phyloP scores from a whole-genome alignment of 2,797 vertebrate genomes.

The Synanceia verrucosa region DNA sequence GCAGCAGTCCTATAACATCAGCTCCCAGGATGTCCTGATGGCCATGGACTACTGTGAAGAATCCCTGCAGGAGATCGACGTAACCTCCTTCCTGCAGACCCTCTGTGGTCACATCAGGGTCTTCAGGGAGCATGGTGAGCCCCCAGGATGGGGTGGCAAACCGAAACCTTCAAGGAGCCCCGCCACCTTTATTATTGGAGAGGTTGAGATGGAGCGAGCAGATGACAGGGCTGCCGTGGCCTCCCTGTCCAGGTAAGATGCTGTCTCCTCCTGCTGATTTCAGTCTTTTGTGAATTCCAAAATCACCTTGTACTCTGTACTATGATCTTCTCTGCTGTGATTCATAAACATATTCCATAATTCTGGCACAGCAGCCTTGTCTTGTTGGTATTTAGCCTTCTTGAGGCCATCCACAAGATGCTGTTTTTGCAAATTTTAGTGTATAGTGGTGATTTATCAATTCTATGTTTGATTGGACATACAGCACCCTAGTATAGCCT shows the following conservation, averaged over 20 bases:
- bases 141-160: background rate
- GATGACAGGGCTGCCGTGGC: constrained; percentile 72
- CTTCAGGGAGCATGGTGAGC: constrained; percentile 77
- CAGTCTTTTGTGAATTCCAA: too few species aligned
- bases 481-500: too few species aligned
- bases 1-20: constrained; percentile 90
- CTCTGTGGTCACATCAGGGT: constrained; percentile 91
- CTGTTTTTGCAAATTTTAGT: too few species aligned
- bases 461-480: too few species aligned
- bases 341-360: too few species aligned
- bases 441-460: too few species aligned
- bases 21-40: constrained; percentile 91
- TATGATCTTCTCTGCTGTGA: too few species aligned
- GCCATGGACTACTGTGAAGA: constrained; percentile 98
- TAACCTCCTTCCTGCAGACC: constrained; percentile 92
- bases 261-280: too few species aligned
- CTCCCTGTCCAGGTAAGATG: constrained; percentile 89
- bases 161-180: constrained; percentile 25
- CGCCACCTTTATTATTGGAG: constrained; percentile 85
- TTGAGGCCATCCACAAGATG: too few species aligned
- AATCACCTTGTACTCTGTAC: too few species aligned
- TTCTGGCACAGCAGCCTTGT: too few species aligned
- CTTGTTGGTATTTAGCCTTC: too few species aligned
- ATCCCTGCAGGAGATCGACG: constrained; percentile 94
- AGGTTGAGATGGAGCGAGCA: constrained; percentile 78